Evolutionary conservation across 2,888 invertebrate genomes (phyloP), one percentile per base, ranked within the genome.

Genomic region (Andrena flavipes): DNA sequence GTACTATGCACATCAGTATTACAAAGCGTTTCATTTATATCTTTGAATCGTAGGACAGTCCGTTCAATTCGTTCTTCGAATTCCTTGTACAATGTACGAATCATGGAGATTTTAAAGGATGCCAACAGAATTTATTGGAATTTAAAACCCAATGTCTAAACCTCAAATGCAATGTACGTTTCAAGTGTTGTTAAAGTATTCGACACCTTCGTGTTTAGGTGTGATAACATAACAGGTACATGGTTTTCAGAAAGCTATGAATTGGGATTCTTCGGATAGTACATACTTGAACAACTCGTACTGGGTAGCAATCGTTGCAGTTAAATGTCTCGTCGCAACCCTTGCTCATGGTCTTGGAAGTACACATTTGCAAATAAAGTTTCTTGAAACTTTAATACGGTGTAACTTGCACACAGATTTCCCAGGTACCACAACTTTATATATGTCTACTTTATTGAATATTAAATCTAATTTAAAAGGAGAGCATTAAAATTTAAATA

Each of bases 321-420:
- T 96, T 26, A 94, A 95, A 8, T 93, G 97, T 33, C 94, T 96
- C n/a, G 95, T 96, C 77, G 94, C 95, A 1, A 95, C 96, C 1
- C 91, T 97, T 0, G 95, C 95, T 72, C 93, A 95, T 79, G 95
- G 96, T 85, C 96, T 97, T 84, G 94, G 95, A 54, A 97, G 96
- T 70, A 94, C 95, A 0, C 95, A 95, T 86, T 95, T 96, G 88
- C 96, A 96, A 92, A 95, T 96, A 48, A 95, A 95, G 87, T 96
- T 97, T 84, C 92, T 97, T 2, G 94, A 95, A n/a, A 73, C 86
- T 33, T 78, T 94, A 33, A 85, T 90, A 10, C 86, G 90, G 2
- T 89, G 86, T 49, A 86, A 91, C 20, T 91, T 94, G 77, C 81
- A 90, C 35, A 85, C 84, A 42, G 88, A 91, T 76, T 81, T 93